Evolutionary conservation across 2,888 invertebrate species (phyloP).

Genomic region (Eristalis arbustorum): DNA sequence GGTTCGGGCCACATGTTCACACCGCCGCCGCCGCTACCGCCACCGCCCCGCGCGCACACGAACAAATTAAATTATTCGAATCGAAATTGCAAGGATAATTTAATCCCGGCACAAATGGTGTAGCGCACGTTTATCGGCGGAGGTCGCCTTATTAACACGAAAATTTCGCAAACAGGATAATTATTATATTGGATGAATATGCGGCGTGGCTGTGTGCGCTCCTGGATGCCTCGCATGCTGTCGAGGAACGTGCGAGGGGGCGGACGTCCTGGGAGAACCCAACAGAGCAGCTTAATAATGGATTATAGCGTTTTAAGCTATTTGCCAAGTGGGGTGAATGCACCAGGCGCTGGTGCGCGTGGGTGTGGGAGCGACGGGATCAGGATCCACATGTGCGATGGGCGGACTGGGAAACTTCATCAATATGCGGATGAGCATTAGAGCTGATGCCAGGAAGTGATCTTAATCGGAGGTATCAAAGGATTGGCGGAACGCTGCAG

Average conservation of each 20-base stretch:
- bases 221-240: background rate
- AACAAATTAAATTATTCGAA: conserved; percentile 62
- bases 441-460: background rate
- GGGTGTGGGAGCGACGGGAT: background rate
- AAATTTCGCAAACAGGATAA: conserved; percentile 65
- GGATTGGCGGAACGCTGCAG: background rate
- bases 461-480: background rate
- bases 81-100: conserved; percentile 69
- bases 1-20: background rate
- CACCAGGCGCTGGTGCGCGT: background rate
- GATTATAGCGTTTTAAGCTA: conserved; percentile 61
- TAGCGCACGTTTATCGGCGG: conserved; percentile 58
- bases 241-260: conserved; percentile 7
- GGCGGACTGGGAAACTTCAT: background rate
- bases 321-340: conserved; percentile 62
- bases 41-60: conserved; percentile 16
- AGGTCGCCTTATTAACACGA: conserved; percentile 64
- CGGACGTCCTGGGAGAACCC: conserved; percentile 41
- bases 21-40: background rate
- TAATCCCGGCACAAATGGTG: conserved; percentile 65
- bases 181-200: conserved; percentile 59
- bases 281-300: conserved; percentile 52
- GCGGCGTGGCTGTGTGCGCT: conserved; percentile 2
- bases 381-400: background rate
- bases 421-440: background rate